Evolutionary conservation across 1,140 invertebrate genomes (phyloP).

Genomic region (Sogatella furcifera): DNA sequence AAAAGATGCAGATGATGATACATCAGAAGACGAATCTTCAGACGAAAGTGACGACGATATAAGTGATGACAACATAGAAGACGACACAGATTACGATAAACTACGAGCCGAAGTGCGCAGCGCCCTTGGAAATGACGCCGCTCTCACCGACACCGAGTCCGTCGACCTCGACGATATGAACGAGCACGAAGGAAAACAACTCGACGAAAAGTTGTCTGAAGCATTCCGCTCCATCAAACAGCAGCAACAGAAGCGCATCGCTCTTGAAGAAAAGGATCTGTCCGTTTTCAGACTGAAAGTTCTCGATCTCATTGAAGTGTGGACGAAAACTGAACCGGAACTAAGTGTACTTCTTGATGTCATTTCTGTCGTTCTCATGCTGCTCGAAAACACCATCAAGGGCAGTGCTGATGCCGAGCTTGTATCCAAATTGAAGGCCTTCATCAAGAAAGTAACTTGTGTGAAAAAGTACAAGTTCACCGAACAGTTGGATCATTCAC

Average conservation of each 20-base stretch:
- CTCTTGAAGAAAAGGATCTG: conserved; percentile 39
- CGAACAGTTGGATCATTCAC: not conserved
- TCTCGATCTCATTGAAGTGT: not conserved
- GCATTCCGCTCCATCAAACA: conserved; percentile 56
- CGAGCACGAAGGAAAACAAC: conserved; percentile 59
- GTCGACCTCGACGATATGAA: conserved; percentile 63
- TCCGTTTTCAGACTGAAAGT: conserved; percentile 33
- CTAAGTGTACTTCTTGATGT: not conserved
- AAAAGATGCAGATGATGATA: conserved; percentile 29
- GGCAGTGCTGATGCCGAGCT: not conserved
- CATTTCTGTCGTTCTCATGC: not conserved
- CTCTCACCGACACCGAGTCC: conserved; percentile 39
- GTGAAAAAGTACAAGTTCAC: not conserved
- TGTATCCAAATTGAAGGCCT: not conserved
- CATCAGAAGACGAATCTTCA: conserved; percentile 27
- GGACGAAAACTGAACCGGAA: not conserved
- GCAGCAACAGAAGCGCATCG: conserved; percentile 26
- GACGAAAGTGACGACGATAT: conserved; percentile 17
- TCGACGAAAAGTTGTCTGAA: conserved; percentile 54
- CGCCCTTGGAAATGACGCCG: conserved; percentile 12
- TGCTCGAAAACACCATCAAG: not conserved
- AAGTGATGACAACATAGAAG: conserved; percentile 42
- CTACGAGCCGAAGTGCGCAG: conserved; percentile 31
- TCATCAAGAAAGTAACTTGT: not conserved
- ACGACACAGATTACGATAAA: conserved; percentile 52